These are phyloP conservation scores for Capricornis sumatraensis DNA, from an alignment of 2,113 vertebrate species.

Conservation along the genomic window DNA sequence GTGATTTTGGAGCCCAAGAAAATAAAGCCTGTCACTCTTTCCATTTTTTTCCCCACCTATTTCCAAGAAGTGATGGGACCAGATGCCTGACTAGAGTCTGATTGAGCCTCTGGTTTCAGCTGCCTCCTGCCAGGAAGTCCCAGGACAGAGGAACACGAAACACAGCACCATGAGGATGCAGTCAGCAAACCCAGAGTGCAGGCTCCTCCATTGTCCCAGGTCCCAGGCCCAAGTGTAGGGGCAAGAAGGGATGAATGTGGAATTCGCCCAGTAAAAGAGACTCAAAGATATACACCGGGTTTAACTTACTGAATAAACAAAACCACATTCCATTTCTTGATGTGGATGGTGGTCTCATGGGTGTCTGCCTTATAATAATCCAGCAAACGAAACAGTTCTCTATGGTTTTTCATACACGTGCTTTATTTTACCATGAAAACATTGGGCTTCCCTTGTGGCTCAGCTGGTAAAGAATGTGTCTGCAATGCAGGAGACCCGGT, in stretches of 20 bases:
- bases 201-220: neutral
- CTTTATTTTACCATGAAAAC: neutral
- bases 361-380: neutral
- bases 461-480: neutral
- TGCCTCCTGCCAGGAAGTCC: neutral
- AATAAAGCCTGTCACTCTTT: neutral
- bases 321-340: neutral
- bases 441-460: neutral
- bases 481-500: neutral
- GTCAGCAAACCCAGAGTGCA: neutral
- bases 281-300: neutral
- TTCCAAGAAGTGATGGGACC: neutral
- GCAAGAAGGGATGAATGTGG: rapidly evolving
- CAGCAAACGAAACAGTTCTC: neutral
- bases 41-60: neutral
- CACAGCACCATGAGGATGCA: neutral
- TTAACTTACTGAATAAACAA: neutral
- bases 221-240: neutral
- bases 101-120: neutral
- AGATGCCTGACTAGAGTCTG: neutral
- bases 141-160: neutral
- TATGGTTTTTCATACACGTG: neutral
- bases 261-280: neutral
- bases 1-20: neutral
- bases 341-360: neutral